Evolutionary conservation across 2,113 vertebrate species (phyloP), one percentile per base, ranked within the genome.

Genomic region (Chaetops frenatus): DNA sequence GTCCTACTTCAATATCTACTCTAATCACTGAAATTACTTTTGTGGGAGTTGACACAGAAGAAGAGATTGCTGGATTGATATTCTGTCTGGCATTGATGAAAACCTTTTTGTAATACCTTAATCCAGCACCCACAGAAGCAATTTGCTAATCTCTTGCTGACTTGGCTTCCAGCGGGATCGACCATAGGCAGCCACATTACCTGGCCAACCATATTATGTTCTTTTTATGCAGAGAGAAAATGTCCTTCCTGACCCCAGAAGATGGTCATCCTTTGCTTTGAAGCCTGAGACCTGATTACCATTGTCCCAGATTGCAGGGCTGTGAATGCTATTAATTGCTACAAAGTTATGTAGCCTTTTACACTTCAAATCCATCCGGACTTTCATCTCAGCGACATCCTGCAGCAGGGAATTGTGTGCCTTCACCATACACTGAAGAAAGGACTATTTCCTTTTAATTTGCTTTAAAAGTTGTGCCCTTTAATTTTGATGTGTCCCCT

Each of bases 121-220:
- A 96, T 95, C 95, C 92, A 95, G 90, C 92, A 96, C 82, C 90
- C 90, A 94, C 67, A 42, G 92, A 96, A 96, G 94, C 90, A 92
- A 96, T 95, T 97, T 96, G 81, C 85, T 96, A 96, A 96, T 97
- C 94, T 95, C 94, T 94, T 93, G 92, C 92, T 96, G 95, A 97
- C 25, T 95, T 94, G 73, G 92, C 82, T 97, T 90, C 78, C 60
- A 79, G 77, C 2, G 0, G 78, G 86, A 94, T 87, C 54, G 42
- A 85, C 92, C 84, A 90, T 47, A 58, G 23, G 80, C 88, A 90
- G 88, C 66, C 86, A 70, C 71, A 74, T 88, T 88, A 94, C 88
- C 93, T 94, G 87, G 35, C 50, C 71, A 62, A 54, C 79, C 76
- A 60, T 86, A 73, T 83, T 81, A 81, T 57, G 18, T 74, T 81